Evolutionary conservation across 2,113 vertebrate species (phyloP), one percentile per base, ranked within the genome.

Genomic region (Macroglossus sobrinus): DNA sequence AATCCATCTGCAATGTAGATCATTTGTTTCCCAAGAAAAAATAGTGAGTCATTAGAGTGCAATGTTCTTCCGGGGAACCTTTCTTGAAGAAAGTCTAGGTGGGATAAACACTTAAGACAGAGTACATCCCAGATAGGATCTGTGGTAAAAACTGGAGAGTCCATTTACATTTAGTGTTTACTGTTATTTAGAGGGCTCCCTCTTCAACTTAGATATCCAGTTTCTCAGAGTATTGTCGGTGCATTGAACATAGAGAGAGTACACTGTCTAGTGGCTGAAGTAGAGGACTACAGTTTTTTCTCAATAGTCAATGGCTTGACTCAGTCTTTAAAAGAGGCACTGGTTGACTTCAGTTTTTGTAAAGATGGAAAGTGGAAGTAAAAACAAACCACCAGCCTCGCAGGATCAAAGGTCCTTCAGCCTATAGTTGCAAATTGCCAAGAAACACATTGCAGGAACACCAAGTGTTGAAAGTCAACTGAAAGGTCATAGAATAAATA

Each of bases 1-100:
- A 92, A 95, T 92, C 93, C 28, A 94, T 92, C 59, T 84, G 55
- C 53, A 72, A 85, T 91, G 89, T 57, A 94, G 43, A 93, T 92
- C 55, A 84, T 68, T 81, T 24, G 16, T 78, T 85, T 88, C 28
- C 69, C 66, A 68, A 47, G 55, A 75, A 84, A 93, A 81, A 66
- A 68, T 16, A 79, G 28, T 89, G 88, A 97, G 50, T 50, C 57
- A 55, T 74, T 81, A 93, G 61, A 86, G 61, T 79, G 35, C 24
- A 84, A 4, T 81, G 74, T 91, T 91, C 40, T 74, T 94, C n/a
- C 28, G 53, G 74, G 45, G 63, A 90, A 38, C 78, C 35, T 53
- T 61, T 22, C n/a, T 84, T 79, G 57, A 63, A 95, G 18, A 13
- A 92, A 85, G 59, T 47, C 68, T 80, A 92, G 85, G 57, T 7